phyloP scores from a whole-genome alignment of 2,888 invertebrate species.

The Tuta absoluta region DNA sequence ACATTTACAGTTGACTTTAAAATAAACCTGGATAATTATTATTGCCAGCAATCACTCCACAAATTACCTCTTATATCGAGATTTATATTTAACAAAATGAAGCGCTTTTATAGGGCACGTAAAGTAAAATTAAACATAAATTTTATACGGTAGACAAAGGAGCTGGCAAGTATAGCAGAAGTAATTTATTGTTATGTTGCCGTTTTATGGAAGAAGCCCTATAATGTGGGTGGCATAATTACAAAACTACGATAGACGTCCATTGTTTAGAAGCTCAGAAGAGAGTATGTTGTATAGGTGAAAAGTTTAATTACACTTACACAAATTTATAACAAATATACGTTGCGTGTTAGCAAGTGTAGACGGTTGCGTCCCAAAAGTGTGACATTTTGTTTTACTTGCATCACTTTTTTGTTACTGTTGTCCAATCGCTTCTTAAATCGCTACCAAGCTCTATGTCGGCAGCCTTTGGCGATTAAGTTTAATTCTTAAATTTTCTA shows the following conservation, averaged over 20 bases:
- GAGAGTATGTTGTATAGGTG: neutral
- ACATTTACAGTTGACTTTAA: no score
- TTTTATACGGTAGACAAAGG: conserved; percentile 1
- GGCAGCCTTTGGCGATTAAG: no score
- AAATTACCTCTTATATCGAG: neutral
- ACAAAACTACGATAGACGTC: conserved; percentile 2
- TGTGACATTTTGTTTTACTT: no score
- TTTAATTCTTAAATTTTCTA: no score
- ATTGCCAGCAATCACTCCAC: neutral
- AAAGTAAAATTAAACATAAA: neutral
- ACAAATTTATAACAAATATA: neutral
- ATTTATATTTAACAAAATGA: neutral
- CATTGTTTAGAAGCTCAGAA: neutral
- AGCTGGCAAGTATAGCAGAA: neutral
- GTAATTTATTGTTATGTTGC: conserved; percentile 13
- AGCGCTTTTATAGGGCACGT: neutral
- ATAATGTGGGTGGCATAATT: neutral
- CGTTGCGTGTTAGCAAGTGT: no score
- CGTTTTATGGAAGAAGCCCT: neutral
- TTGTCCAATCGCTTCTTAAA: no score
- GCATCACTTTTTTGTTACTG: no score
- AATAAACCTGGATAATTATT: no score
- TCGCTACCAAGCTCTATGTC: no score
- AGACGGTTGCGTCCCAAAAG: no score
- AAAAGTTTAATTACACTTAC: neutral